These are phyloP conservation scores for Nothoprocta pentlandii DNA, from an alignment of 2,113 vertebrate genomes.

Conservation along the genomic window DNA sequence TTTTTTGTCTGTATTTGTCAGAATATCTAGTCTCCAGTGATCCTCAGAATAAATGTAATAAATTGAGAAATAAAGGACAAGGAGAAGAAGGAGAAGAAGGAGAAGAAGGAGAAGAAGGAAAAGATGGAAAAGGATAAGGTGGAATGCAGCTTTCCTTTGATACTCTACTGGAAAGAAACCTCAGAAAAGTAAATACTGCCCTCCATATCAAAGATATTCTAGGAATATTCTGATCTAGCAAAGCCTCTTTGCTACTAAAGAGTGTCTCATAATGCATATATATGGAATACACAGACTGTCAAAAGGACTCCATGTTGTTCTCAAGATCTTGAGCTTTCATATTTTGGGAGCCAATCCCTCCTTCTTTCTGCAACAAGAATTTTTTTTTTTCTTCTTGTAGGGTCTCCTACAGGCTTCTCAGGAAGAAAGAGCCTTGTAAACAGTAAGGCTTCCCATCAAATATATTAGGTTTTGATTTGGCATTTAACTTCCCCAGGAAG, in stretches of 20 bases:
- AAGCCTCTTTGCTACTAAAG: neutral
- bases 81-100: neutral
- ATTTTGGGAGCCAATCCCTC: neutral
- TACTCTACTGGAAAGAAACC: neutral
- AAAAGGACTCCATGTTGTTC: neutral
- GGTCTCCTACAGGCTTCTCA: neutral
- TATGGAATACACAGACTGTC: neutral
- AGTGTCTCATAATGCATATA: neutral
- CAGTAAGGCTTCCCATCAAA: neutral
- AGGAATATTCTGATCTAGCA: neutral
- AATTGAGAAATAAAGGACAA: neutral
- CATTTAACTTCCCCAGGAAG: neutral
- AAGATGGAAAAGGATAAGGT: too few species aligned
- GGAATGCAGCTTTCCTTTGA: neutral
- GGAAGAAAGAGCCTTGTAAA: neutral
- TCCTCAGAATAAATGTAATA: neutral
- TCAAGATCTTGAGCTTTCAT: neutral
- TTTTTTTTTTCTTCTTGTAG: neutral
- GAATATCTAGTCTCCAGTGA: rapidly evolving
- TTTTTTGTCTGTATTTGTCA: neutral
- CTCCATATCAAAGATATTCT: neutral
- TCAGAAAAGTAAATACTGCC: neutral
- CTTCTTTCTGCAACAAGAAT: neutral
- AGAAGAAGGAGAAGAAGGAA: neutral
- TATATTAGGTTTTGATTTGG: neutral